Conservation (phyloP, 2,113 vertebrate species). For the Tonatia bakeri region DNA sequence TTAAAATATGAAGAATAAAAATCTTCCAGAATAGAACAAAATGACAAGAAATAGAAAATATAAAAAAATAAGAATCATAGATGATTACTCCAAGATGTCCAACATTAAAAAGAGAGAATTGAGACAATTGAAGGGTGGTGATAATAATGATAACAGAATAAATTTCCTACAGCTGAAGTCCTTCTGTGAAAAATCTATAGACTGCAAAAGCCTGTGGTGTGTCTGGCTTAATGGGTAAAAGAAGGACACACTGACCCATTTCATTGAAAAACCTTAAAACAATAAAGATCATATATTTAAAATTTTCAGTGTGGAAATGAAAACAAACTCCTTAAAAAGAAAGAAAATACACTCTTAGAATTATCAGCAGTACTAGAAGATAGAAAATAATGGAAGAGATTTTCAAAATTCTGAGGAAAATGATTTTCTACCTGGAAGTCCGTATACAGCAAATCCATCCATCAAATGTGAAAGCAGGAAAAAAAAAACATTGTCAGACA, state of each 20-base stretch:
- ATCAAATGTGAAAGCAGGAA: not conserved
- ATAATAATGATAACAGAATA: not conserved
- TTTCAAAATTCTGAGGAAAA: conserved; percentile 12
- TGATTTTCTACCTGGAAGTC: not conserved
- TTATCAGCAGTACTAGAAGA: not conserved
- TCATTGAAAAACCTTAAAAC: not conserved
- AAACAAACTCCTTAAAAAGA: not conserved
- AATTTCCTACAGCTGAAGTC: not conserved
- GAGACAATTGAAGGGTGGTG: not conserved
- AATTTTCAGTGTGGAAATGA: not conserved
- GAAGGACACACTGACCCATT: not conserved
- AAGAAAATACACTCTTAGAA: not conserved
- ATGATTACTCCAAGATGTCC: not conserved
- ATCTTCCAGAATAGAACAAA: not conserved
- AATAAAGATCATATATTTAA: not conserved
- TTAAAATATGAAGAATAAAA: conserved; percentile 4
- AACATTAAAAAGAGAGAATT: not conserved
- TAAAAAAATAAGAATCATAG: not conserved
- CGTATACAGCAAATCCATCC: not conserved
- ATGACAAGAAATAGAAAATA: not conserved
- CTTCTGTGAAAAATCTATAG: not conserved
- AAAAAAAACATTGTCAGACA: not conserved
- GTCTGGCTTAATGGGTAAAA: not conserved
- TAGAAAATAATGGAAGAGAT: not conserved
- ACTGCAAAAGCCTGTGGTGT: not conserved